Conservation (phyloP, 2,113 vertebrate species). For the Carettochelys insculpta region DNA sequence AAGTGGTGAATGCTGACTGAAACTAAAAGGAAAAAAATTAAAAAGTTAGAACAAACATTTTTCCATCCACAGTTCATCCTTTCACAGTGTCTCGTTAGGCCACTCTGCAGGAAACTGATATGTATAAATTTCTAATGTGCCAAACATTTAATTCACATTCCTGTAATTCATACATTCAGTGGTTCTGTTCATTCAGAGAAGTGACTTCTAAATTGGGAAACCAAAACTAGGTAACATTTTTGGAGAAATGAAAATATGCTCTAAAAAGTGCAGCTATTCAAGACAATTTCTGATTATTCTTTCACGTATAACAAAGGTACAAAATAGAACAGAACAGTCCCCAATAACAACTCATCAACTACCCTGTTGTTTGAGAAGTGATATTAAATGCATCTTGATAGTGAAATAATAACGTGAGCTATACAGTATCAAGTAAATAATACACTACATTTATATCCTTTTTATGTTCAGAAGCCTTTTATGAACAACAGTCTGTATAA, state of each 20-base stretch:
- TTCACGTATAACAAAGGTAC: background rate
- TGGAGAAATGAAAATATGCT: background rate
- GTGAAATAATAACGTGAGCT: background rate
- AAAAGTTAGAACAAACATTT: slow-evolving; percentile 67
- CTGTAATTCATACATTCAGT: background rate
- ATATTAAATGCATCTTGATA: background rate
- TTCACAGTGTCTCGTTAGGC: slow-evolving; percentile 17
- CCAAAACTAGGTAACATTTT: background rate
- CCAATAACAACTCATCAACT: background rate
- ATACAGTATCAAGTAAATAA: background rate
- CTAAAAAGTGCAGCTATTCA: background rate
- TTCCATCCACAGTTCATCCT: slow-evolving; percentile 28
- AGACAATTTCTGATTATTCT: background rate
- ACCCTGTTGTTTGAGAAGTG: background rate
- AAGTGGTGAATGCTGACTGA: slow-evolving; percentile 60
- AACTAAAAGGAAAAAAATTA: slow-evolving; percentile 68
- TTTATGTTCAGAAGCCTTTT: slow-evolving; percentile 1
- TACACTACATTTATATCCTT: background rate
- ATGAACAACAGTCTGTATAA: background rate
- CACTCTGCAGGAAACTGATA: background rate
- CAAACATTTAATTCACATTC: background rate
- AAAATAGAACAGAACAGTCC: background rate
- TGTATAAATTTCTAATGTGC: background rate
- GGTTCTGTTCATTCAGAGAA: background rate
- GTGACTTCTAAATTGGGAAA: background rate